A percentile compares a stretch with the other conserved stretches of the same genome.
Conservation (phyloP, 2,113 vertebrate genomes). For the Helogale parvula region DNA sequence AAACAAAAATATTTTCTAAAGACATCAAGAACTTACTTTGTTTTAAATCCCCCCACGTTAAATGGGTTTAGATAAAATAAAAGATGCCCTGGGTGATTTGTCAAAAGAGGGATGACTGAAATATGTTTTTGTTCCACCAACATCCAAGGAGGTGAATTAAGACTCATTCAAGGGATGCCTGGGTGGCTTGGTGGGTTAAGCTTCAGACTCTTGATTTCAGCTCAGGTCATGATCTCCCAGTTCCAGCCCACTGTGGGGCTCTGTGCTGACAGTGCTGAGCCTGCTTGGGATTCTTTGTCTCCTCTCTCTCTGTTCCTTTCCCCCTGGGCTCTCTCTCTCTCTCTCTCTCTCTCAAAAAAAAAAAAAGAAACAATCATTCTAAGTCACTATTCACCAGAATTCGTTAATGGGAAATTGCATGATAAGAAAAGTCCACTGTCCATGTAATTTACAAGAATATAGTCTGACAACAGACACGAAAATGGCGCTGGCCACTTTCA, state of each 20-base stretch:
- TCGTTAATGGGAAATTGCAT: not conserved
- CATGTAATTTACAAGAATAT: not conserved
- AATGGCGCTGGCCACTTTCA: not conserved
- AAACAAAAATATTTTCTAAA: conserved; percentile 38
- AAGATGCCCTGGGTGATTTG: not conserved
- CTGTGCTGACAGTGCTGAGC: too few species aligned
- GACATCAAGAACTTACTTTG: not conserved
- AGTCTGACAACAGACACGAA: not conserved
- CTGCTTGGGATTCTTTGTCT: too few species aligned
- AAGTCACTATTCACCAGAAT: not conserved
- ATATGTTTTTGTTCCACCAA: not conserved
- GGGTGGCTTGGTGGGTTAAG: too few species aligned
- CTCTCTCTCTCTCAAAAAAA: too few species aligned
- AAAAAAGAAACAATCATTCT: not conserved
- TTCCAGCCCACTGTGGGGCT: too few species aligned
- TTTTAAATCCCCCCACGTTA: not conserved
- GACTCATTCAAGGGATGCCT: not conserved
- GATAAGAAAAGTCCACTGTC: not conserved
- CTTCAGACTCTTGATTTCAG: too few species aligned
- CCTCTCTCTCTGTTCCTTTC: too few species aligned
- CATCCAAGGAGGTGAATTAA: not conserved
- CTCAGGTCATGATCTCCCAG: too few species aligned
- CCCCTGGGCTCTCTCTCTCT: too few species aligned
- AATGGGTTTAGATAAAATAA: not conserved
- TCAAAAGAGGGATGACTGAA: not conserved